Conservation (phyloP, 2,888 invertebrate species). For the Phasia obesa region DNA sequence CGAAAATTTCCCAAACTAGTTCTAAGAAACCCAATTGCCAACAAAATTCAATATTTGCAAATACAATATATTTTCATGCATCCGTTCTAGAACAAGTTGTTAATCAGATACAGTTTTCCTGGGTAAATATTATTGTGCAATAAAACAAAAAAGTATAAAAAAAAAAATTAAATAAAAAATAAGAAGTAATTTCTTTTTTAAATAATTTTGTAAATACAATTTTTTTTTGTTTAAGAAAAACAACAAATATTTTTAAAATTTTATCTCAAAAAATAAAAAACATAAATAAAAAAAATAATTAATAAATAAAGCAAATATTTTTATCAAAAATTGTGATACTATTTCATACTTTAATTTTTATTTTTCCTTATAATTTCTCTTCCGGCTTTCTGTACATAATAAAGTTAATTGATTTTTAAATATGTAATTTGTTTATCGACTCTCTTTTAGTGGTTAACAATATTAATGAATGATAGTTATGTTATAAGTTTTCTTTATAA, state of each 20-base stretch:
- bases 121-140: slow-evolving; percentile 61
- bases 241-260: slow-evolving; percentile 30
- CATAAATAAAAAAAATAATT: slow-evolving; percentile 1
- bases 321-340: slow-evolving; percentile 70
- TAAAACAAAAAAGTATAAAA: slow-evolving; percentile 50
- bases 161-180: no score
- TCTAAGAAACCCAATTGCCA: no score
- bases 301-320: slow-evolving; percentile 44
- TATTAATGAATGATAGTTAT: background rate
- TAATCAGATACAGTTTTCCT: background rate
- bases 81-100: slow-evolving; percentile 1
- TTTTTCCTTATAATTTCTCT: slow-evolving; percentile 29
- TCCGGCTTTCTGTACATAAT: slow-evolving; percentile 54
- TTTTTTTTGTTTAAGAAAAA: slow-evolving; percentile 33
- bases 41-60: background rate
- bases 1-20: no score
- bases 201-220: slow-evolving; percentile 49
- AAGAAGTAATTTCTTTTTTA: slow-evolving; percentile 12
- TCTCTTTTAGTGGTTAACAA: slow-evolving; percentile 4
- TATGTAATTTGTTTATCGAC: slow-evolving; percentile 10
- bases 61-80: background rate
- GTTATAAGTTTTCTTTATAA: slow-evolving; percentile 15
- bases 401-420: slow-evolving; percentile 21
- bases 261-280: slow-evolving; percentile 26
- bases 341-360: slow-evolving; percentile 68